A percentile compares a stretch with the other conserved stretches of the same genome.
Evolutionary conservation across 2,888 invertebrate genomes (phyloP).

Genomic region (Tuta absoluta): DNA sequence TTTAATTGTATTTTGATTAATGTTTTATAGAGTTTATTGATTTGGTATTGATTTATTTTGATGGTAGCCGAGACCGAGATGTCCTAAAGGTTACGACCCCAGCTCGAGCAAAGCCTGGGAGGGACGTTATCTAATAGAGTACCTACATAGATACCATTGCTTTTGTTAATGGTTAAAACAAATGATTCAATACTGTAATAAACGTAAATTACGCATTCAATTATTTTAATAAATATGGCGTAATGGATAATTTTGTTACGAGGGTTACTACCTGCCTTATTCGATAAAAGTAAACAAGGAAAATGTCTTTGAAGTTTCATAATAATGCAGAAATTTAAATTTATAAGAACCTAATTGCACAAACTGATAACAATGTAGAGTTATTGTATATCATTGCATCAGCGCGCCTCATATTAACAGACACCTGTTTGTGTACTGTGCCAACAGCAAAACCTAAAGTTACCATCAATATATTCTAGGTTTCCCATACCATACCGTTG

Average conservation of each 20-base stretch:
- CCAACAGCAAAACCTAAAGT: neutral
- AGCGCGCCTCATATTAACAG: neutral
- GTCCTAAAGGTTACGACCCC: conserved; percentile 70
- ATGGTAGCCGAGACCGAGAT: conserved; percentile 43
- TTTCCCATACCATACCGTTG: too few species aligned
- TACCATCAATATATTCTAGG: neutral
- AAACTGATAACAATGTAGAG: neutral
- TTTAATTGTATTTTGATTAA: conserved; percentile 28
- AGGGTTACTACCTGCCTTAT: too few species aligned
- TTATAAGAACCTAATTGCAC: too few species aligned
- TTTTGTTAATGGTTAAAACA: conserved; percentile 28
- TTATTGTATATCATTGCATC: too few species aligned
- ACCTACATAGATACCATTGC: conserved; percentile 25
- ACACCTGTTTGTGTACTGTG: conserved; percentile 6
- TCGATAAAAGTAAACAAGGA: too few species aligned
- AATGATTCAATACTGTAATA: neutral
- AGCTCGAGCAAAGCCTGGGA: conserved; percentile 46
- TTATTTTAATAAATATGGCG: neutral
- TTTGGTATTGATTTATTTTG: conserved; percentile 60
- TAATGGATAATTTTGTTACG: too few species aligned
- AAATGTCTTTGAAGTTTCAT: too few species aligned
- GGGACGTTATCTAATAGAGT: conserved; percentile 62
- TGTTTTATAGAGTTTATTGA: conserved; percentile 48
- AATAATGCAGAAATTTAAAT: too few species aligned
- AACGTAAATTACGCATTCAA: neutral